Evolutionary conservation across 1,140 invertebrate species (phyloP).

Genomic region (Agrilus planipennis): DNA sequence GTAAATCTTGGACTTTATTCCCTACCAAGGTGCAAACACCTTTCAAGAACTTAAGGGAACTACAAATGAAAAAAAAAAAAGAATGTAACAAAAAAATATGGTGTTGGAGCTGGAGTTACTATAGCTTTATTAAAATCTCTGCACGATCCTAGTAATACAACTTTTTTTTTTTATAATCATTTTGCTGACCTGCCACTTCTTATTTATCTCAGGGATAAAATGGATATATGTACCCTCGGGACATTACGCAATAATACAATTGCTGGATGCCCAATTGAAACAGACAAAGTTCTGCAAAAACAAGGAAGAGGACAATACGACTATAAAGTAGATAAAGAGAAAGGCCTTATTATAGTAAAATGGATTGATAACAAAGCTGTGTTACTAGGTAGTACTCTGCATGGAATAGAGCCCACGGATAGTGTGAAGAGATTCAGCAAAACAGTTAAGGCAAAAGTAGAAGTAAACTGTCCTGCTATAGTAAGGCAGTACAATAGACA

Average conservation of each 20-base stretch:
- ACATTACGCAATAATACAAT: constrained; percentile 1
- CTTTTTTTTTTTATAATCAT: constrained; percentile 10
- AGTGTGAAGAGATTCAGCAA: constrained; percentile 8
- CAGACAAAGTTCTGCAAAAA: constrained; percentile 4
- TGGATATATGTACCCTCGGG: constrained; percentile 1
- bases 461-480: constrained; percentile 3
- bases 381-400: not conserved
- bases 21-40: constrained; percentile 4
- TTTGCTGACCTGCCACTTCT: constrained; percentile 3
- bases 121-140: constrained; percentile 9
- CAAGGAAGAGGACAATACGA: constrained; percentile 4
- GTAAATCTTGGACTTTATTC: constrained; percentile 4
- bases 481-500: constrained; percentile 8
- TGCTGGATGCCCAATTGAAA: constrained; percentile 4
- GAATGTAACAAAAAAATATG: not conserved
- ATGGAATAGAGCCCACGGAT: constrained; percentile 1
- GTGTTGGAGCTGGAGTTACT: constrained; percentile 3
- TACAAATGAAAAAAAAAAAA: constrained; percentile 7
- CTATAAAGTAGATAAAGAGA: constrained; percentile 4
- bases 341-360: constrained; percentile 2
- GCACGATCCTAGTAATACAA: not conserved
- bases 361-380: constrained; percentile 3
- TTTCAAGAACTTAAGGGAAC: constrained; percentile 3
- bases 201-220: not conserved
- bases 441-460: constrained; percentile 6